Evolutionary conservation across 2,797 vertebrate species (phyloP), one percentile per base, ranked within the genome.

Genomic region (Acanthurus leucopareius): DNA sequence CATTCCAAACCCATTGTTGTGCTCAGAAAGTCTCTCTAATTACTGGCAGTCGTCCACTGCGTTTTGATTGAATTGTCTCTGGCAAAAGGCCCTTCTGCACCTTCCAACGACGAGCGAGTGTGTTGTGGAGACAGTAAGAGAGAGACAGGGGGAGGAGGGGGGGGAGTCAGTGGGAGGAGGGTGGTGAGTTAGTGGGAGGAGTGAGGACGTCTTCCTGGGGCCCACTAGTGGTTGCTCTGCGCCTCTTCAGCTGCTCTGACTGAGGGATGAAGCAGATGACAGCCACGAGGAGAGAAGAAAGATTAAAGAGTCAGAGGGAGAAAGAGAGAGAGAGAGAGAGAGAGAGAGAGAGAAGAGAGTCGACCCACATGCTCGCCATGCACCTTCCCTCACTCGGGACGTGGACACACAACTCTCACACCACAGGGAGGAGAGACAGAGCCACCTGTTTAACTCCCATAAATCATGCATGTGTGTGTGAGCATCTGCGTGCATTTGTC

Each of bases 211-310:
- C 73, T 88, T 88, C 75, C 54, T 82, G 80, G 73, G 86, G 88
- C 84, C 88, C 89, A 94, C 90, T 93, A 92, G 91, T 90, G 92
- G 91, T 51, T 78, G 63, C 72, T 74, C 61, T 35, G 52, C 28
- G 85, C 66, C 82, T 87, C 63, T 87, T 90, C 82, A 89, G 71
- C 71, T 35, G 5, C 75, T 74, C 59, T 7, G 16, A 25, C 20
- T 20, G 72, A 87, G 57, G 59, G 42, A 54, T 51, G 17, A 62
- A 77, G 49, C 72, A 65, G 77, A 72, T 59, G 73, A 86, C 66
- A 77, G 53, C 54, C 61, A 75, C 1, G 3, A 70, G 66, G 59
- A 84, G 63, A n/a, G 25, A 45, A 70, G 35, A 73, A 66, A 74
- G 83, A 87, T 63, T 42, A 77, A 73, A 89, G 83, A 73, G 52